These are phyloP conservation scores for Cosmopolites sordidus DNA, from an alignment of 2,888 invertebrate species.

Conservation along the genomic window DNA sequence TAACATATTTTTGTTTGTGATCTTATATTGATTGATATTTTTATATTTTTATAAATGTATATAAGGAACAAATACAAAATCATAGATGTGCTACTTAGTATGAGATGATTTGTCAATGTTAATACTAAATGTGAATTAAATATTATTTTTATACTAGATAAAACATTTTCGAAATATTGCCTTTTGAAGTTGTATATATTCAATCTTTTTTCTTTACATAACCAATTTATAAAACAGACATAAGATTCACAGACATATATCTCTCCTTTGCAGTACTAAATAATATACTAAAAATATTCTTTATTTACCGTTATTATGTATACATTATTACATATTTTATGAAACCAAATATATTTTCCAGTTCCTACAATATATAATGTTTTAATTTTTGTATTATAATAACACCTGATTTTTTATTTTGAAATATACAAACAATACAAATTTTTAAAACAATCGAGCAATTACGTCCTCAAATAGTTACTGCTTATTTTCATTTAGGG, in stretches of 20 bases:
- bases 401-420: too few species aligned
- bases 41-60: constrained; percentile 37
- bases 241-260: constrained; percentile 5
- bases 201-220: constrained; percentile 6
- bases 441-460: too few species aligned
- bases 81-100: constrained; percentile 34
- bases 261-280: constrained; percentile 11
- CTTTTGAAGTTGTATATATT: constrained; percentile 11
- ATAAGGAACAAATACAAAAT: constrained; percentile 23
- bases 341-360: constrained; percentile 24
- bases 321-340: constrained; percentile 23
- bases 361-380: constrained; percentile 15
- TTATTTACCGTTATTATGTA: constrained; percentile 20
- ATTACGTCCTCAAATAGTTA: too few species aligned
- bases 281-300: constrained; percentile 17
- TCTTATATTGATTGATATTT: constrained; percentile 30
- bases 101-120: constrained; percentile 32
- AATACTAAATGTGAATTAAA: constrained; percentile 33
- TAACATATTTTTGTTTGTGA: constrained; percentile 27
- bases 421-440: too few species aligned
- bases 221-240: not conserved
- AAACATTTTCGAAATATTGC: constrained; percentile 19
- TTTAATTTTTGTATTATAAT: too few species aligned
- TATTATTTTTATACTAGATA: constrained; percentile 34
- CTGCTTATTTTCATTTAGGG: too few species aligned